phyloP scores from a whole-genome alignment of 1,140 invertebrate genomes.

The Steinernema khuongi region DNA sequence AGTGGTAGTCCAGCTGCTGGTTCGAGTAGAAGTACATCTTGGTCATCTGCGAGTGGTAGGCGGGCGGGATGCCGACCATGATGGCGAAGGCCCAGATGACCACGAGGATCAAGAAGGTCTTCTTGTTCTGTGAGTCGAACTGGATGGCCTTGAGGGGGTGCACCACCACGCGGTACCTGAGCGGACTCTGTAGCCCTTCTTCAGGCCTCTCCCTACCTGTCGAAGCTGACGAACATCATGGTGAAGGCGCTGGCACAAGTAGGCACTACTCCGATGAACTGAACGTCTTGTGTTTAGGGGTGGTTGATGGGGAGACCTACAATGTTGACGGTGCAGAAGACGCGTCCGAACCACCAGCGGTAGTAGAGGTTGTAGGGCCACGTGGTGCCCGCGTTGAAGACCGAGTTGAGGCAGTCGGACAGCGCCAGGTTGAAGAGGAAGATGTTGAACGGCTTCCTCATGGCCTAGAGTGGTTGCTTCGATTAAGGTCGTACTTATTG shows the following conservation, averaged over 20 bases:
- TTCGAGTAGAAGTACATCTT: constrained; percentile 45
- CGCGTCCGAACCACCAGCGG: constrained; percentile 78
- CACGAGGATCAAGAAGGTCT: constrained; percentile 70
- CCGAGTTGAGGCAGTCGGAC: constrained; percentile 62
- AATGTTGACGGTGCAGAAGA: constrained; percentile 79
- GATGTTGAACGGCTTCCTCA: constrained; percentile 58
- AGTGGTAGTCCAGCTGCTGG: constrained; percentile 33
- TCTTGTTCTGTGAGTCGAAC: constrained; percentile 73
- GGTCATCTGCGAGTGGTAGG: not conserved
- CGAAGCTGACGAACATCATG: constrained; percentile 85
- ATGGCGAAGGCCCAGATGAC: constrained; percentile 68
- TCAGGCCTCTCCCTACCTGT: constrained; percentile 71
- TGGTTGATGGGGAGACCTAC: not conserved
- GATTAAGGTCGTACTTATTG: too few relatives aligned
- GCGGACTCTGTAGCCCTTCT: constrained; percentile 30
- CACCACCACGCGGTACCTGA: constrained; percentile 82
- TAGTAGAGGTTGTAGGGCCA: constrained; percentile 45
- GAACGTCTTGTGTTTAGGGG: constrained; percentile 22
- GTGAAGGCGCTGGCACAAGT: constrained; percentile 85
- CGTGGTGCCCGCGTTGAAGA: constrained; percentile 60
- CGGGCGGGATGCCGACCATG: not conserved
- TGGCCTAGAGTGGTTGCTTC: too few relatives aligned
- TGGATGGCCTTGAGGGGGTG: constrained; percentile 74
- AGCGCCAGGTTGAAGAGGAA: constrained; percentile 64
- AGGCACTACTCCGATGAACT: constrained; percentile 80